A percentile compares a stretch with the other conserved stretches of the same genome.
These are phyloP conservation scores for Melozone crissalis DNA, from an alignment of 2,113 vertebrate species.

Conservation along the genomic window DNA sequence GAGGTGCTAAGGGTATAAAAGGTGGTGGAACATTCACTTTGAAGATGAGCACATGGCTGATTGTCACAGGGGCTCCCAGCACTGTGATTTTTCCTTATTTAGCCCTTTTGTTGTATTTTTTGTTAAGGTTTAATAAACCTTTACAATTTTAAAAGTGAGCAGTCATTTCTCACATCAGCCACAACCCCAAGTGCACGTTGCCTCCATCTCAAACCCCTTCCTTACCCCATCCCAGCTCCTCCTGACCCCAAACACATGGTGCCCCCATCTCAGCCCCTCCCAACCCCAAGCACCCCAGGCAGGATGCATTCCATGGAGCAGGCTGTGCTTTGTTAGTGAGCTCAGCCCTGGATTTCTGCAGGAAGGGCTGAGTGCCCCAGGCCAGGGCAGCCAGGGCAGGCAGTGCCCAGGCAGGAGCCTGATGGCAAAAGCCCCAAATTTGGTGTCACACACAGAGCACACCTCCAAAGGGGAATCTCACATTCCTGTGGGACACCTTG, in stretches of 20 bases:
- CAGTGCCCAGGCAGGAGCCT: not conserved
- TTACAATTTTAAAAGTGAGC: not conserved
- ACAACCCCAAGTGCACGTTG: not conserved
- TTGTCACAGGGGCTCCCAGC: not conserved
- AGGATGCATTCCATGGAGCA: accelerated
- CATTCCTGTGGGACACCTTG: not conserved
- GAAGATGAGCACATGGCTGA: not conserved
- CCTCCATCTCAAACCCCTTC: not conserved
- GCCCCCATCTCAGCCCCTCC: too few species aligned
- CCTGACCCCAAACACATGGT: too few species aligned
- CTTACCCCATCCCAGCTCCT: not conserved
- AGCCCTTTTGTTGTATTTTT: not conserved
- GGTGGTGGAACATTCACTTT: not conserved
- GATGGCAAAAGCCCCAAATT: not conserved
- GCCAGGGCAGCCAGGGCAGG: not conserved
- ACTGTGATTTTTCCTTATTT: not conserved
- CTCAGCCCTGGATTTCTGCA: not conserved
- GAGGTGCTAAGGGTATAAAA: not conserved
- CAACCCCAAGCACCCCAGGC: accelerated
- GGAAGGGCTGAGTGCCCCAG: not conserved
- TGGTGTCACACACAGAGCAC: not conserved
- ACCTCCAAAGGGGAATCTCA: not conserved
- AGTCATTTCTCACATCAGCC: not conserved
- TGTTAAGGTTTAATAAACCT: not conserved
- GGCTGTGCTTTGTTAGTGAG: not conserved